These are phyloP conservation scores for Luperina testacea DNA, from an alignment of 2,888 invertebrate genomes.

Conservation along the genomic window DNA sequence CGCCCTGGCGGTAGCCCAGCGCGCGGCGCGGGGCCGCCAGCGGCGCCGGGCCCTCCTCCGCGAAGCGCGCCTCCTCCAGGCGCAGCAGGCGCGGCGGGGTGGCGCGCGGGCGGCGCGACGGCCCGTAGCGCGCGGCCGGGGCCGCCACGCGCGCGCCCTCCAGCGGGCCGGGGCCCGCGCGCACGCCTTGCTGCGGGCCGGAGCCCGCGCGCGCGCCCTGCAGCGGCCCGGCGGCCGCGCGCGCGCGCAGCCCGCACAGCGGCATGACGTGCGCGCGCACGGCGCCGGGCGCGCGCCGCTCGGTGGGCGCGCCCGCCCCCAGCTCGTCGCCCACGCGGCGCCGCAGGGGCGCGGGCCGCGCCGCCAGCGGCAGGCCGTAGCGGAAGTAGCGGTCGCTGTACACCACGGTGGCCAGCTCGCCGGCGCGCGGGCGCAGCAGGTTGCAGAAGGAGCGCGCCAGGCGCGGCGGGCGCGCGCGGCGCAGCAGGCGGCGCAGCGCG, in stretches of 20 bases:
- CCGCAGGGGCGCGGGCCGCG: conserved; percentile 62
- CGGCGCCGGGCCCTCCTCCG: conserved; percentile 35
- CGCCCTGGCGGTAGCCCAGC: conserved; percentile 56
- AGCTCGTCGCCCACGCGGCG: conserved; percentile 66
- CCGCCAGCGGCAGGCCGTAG: conserved; percentile 82
- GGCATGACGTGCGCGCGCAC: conserved; percentile 46
- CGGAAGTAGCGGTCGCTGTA: conserved; percentile 89
- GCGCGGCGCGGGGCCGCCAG: conserved; percentile 57
- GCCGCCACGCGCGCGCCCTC: conserved; percentile 57
- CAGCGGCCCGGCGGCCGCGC: conserved; percentile 48
- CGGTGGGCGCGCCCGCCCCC: conserved; percentile 53
- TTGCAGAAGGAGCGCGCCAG: conserved; percentile 73
- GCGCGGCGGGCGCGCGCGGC: conserved; percentile 66
- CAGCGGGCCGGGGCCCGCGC: conserved; percentile 48
- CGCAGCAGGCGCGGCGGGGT: conserved; percentile 48
- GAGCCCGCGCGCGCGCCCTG: conserved; percentile 58
- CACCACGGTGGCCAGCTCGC: conserved; percentile 81
- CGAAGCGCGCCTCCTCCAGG: conserved; percentile 59
- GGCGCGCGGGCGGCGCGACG: conserved; percentile 51
- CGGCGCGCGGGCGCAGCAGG: conserved; percentile 72
- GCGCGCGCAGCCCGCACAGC: conserved; percentile 60
- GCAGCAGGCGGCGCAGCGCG: conserved; percentile 69
- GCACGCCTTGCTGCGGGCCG: conserved; percentile 40
- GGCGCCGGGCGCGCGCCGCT: conserved; percentile 54
- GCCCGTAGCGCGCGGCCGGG: conserved; percentile 55